Conservation (phyloP, 2,888 invertebrate species). For the Leucophora obtusa region DNA sequence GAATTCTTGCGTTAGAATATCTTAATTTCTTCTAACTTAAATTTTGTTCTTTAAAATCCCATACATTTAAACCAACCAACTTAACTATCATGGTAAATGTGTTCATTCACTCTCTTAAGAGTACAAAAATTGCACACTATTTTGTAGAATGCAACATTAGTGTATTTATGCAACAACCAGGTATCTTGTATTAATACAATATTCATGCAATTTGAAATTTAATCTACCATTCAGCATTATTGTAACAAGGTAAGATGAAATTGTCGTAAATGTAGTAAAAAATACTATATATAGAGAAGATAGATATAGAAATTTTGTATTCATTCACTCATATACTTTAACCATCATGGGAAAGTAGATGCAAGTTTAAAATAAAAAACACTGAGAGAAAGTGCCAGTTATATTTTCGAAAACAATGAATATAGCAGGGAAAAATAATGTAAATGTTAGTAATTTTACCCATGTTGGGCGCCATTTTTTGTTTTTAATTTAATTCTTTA, state of each 20-base stretch:
- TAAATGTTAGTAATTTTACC: no score
- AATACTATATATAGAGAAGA: conserved; percentile 6
- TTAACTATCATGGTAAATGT: neutral
- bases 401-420: neutral
- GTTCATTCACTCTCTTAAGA: conserved; percentile 31
- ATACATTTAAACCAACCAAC: no score
- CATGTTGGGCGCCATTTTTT: no score
- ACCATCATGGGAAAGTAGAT: neutral
- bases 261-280: conserved; percentile 60
- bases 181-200: conserved; percentile 65
- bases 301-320: conserved; percentile 16
- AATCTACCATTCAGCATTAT: conserved; percentile 68
- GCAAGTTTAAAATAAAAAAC: conserved; percentile 19
- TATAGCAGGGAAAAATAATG: no score
- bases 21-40: no score
- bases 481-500: no score
- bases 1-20: no score
- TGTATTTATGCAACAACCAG: conserved; percentile 20
- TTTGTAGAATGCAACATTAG: conserved; percentile 42
- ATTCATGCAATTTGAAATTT: conserved; percentile 70
- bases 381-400: conserved; percentile 21
- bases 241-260: conserved; percentile 63
- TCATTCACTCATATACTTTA: conserved; percentile 31
- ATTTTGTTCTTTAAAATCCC: no score
- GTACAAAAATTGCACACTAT: conserved; percentile 33